phyloP scores from a whole-genome alignment of 1,140 invertebrate species.

The Bombus superbus region DNA sequence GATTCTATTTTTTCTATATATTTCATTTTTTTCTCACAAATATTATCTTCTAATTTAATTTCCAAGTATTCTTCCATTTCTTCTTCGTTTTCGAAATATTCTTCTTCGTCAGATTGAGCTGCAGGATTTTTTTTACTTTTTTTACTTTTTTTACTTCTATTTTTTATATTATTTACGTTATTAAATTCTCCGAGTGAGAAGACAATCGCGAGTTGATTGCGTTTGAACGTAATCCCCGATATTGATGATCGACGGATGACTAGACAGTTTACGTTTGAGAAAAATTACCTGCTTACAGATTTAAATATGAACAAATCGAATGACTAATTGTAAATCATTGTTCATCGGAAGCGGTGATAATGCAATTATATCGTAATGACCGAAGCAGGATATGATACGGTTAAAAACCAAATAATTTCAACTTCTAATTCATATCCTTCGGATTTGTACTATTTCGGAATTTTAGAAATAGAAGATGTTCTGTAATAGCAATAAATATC shows the following conservation, averaged over 20 bases:
- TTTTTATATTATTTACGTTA: not conserved
- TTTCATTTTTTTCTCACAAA: not conserved
- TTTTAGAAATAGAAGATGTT: not conserved
- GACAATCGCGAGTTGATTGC: not conserved
- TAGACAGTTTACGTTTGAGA: not conserved
- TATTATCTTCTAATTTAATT: not conserved
- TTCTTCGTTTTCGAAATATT: not conserved
- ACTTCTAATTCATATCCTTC: too few species aligned
- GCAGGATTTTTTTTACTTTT: not conserved
- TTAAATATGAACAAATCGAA: not conserved
- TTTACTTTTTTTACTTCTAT: too few species aligned
- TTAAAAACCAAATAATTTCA: not conserved
- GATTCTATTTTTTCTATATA: not conserved
- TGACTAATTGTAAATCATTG: not conserved
- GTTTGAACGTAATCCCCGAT: not conserved
- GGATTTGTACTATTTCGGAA: too few species aligned
- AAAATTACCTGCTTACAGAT: too few species aligned
- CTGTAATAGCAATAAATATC: not conserved
- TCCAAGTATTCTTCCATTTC: not conserved
- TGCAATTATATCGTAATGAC: not conserved
- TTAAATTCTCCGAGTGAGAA: too few species aligned
- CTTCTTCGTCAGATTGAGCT: not conserved
- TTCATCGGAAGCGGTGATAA: not conserved
- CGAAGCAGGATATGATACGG: not conserved
- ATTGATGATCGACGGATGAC: not conserved